Evolutionary conservation across 2,797 vertebrate genomes (phyloP).

Genomic region (Trachurus trachurus): DNA sequence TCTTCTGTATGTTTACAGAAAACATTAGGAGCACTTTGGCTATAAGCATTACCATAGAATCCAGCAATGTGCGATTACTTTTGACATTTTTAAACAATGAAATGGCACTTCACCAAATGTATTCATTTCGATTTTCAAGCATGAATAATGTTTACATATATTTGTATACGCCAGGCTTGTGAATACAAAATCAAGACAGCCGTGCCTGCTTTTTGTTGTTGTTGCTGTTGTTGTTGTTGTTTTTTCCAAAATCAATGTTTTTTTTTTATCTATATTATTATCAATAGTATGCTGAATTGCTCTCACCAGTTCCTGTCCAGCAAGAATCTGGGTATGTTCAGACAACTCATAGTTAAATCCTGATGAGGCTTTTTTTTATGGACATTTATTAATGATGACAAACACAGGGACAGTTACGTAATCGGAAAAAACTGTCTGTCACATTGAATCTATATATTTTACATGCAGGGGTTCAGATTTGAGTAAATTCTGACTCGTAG

Average conservation of each 20-base stretch:
- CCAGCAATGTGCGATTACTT: slow-evolving; percentile 36
- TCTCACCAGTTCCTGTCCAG: too few species aligned
- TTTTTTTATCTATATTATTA: too few species aligned
- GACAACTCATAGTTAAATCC: too few species aligned
- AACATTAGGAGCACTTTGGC: slow-evolving; percentile 44
- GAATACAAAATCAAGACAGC: background rate
- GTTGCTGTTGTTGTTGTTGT: too few species aligned
- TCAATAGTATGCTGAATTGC: too few species aligned
- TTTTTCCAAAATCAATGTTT: too few species aligned
- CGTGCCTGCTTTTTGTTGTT: too few species aligned
- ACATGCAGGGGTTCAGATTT: background rate
- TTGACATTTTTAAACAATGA: slow-evolving; percentile 12
- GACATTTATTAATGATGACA: background rate
- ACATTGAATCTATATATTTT: background rate
- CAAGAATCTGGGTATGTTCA: too few species aligned
- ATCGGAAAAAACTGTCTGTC: too few species aligned
- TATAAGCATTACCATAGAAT: slow-evolving; percentile 35
- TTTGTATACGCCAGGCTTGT: background rate
- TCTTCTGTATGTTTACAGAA: slow-evolving; percentile 50
- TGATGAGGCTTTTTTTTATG: slow-evolving; percentile 1
- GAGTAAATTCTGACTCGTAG: background rate
- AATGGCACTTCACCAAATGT: background rate
- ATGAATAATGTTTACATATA: background rate
- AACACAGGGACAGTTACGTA: background rate
- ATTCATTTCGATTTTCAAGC: background rate